Conservation (phyloP, 2,113 vertebrate genomes). For the Stegastes partitus region DNA sequence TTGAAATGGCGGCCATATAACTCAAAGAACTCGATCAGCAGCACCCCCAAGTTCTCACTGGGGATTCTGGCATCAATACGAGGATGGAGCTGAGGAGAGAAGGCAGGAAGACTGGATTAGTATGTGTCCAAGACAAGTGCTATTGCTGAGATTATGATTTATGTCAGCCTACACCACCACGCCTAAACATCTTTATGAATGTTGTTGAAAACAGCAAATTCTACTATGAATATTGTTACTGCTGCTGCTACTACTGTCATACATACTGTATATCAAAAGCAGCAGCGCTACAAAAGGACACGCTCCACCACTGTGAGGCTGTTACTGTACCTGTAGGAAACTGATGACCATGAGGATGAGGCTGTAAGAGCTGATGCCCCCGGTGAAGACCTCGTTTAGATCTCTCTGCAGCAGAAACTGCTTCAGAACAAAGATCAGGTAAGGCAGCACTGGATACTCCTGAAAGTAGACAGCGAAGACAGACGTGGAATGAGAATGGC, state of each 20-base stretch:
- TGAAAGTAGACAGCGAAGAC: constrained; percentile 50
- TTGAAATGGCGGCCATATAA: constrained; percentile 98
- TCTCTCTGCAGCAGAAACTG: constrained; percentile 89
- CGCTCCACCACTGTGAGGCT: too few species aligned
- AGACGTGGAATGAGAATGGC: constrained; percentile 3
- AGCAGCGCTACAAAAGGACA: background rate
- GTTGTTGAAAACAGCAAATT: background rate
- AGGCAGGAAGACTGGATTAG: background rate
- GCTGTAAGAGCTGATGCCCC: constrained; percentile 89
- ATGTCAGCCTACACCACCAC: too few species aligned
- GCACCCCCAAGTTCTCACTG: constrained; percentile 93
- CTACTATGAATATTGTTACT: too few species aligned
- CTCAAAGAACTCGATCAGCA: constrained; percentile 99
- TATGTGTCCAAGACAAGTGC: background rate
- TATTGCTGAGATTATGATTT: too few species aligned
- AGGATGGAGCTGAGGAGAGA: constrained; percentile 90
- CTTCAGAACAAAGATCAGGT: constrained; percentile 89
- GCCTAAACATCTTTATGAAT: background rate
- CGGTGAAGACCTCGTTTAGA: constrained; percentile 89
- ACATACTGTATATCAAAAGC: background rate
- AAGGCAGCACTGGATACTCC: constrained; percentile 88
- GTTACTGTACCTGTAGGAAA: constrained; percentile 84
- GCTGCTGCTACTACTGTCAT: too few species aligned
- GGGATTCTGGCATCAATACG: constrained; percentile 94
- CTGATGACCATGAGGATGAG: constrained; percentile 90